These are phyloP conservation scores for Siderastrea siderea DNA, from an alignment of 92 coral and sea anemone genomes.

Conservation along the genomic window DNA sequence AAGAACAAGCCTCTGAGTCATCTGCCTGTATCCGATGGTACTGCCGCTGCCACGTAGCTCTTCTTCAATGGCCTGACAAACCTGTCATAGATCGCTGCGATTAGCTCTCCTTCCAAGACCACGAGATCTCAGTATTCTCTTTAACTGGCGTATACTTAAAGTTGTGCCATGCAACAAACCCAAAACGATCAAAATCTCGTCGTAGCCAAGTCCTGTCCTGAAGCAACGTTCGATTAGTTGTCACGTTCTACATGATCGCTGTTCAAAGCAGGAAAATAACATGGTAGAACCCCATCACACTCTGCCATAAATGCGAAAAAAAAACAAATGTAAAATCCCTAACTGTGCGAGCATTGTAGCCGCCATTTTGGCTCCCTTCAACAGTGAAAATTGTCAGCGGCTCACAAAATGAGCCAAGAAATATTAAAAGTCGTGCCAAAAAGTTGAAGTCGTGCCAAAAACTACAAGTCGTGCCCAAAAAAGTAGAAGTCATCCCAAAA, in stretches of 20 bases:
- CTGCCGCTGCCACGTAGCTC: conserved; percentile 67
- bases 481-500: not conserved
- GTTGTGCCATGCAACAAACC: conserved; percentile 39
- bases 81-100: conserved; percentile 43
- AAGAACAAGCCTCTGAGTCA: conserved; percentile 56
- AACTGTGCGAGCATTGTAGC: not conserved
- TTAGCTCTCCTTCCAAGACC: conserved; percentile 59
- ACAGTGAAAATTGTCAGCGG: too few relatives aligned
- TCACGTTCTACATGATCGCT: conserved; percentile 6
- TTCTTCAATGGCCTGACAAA: conserved; percentile 51
- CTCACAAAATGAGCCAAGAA: not conserved
- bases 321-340: too few relatives aligned
- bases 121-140: conserved; percentile 49
- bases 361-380: not conserved
- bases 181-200: conserved; percentile 51
- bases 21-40: conserved; percentile 60
- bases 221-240: conserved; percentile 18
- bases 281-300: conserved; percentile 6
- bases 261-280: conserved; percentile 21
- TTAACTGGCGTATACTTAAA: conserved; percentile 47
- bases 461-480: not conserved
- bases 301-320: not conserved
- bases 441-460: conserved; percentile 39
- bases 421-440: conserved; percentile 22
- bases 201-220: conserved; percentile 13